These are phyloP conservation scores for Elymnias hypermnestra DNA, from an alignment of 1,140 invertebrate genomes.

Conservation along the genomic window DNA sequence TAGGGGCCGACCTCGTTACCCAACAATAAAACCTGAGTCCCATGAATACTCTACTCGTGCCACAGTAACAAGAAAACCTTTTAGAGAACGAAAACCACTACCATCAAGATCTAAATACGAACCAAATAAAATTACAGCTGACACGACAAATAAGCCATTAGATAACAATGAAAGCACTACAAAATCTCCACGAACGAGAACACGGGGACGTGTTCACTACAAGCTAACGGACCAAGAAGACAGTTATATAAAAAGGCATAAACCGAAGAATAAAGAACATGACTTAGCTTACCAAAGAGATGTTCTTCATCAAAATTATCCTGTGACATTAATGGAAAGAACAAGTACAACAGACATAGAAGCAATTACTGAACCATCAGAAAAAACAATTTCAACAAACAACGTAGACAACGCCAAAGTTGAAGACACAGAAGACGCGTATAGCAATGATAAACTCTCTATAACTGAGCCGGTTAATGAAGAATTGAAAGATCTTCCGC, in stretches of 20 bases:
- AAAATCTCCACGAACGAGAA: slow-evolving; percentile 45
- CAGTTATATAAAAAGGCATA: slow-evolving; percentile 47
- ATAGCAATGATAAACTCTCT: slow-evolving; percentile 51
- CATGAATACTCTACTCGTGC: slow-evolving; percentile 52
- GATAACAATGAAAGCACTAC: slow-evolving; percentile 56
- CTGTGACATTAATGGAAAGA: slow-evolving; percentile 70
- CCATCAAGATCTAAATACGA: slow-evolving; percentile 57
- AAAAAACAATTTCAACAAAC: slow-evolving; percentile 35
- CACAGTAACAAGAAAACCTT: slow-evolving; percentile 61
- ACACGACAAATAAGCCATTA: slow-evolving; percentile 60
- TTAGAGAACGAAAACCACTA: slow-evolving; percentile 66
- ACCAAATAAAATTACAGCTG: slow-evolving; percentile 66
- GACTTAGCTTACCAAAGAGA: slow-evolving; percentile 78
- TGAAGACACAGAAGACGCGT: slow-evolving; percentile 61
- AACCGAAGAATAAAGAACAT: slow-evolving; percentile 47
- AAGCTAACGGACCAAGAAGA: slow-evolving; percentile 56
- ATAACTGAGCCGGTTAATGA: slow-evolving; percentile 39
- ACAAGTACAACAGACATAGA: slow-evolving; percentile 65
- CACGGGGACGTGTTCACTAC: slow-evolving; percentile 61
- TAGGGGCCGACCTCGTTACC: slow-evolving; percentile 60
- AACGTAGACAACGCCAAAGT: slow-evolving; percentile 32
- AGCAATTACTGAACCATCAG: slow-evolving; percentile 61
- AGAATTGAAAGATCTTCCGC: slow-evolving; percentile 15
- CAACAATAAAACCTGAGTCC: slow-evolving; percentile 49
- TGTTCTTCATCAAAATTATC: slow-evolving; percentile 79